Base-by-base conservation (phyloP, 2,888 invertebrate genomes). In the Melinopterus prodromus region DNA sequence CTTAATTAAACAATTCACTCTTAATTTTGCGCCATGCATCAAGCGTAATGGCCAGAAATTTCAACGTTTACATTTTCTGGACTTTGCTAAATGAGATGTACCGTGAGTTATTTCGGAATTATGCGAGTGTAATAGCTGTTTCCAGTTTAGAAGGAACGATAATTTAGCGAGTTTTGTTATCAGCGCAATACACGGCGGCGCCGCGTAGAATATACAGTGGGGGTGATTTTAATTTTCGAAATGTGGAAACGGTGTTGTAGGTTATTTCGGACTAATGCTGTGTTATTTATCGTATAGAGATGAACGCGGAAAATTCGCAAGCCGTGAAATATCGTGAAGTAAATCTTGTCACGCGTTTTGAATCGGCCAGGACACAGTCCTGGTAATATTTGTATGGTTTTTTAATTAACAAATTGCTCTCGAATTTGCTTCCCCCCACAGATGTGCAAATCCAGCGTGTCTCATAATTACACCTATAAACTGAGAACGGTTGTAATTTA, bases 1-100 rank as follows among this genome's bases (percentile, higher is more conserved):
- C 53, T 53, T 53, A 53, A 53, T 53, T 53, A 53, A 53, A 53
- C 53, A 53, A 53, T 53, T 53, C 53, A 53, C 53, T 53, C 53
- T 53, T 53, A 53, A 53, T 53, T 53, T 53, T 53, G 53, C 5
- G 53, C 53, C 53, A 53, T 53, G 53, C 53, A 53, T 53, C 53
- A 53, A 12, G 12, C 53, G 53, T 53, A 53, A 53, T 53, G 53
- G 53, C 9, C 53, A 53, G 53, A 12, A 53, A 53, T 53, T 53
- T 53, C 53, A 53, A 53, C 53, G 53, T 53, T 53, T 53, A 53
- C 53, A 53, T 53, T 53, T 53, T 53, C 53, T 53, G 53, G 53
- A 53, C 53, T 53, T 53, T 53, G 53, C 53, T 53, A 53, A 53
- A 53, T 53, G 53, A 53, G 53, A 53, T 53, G 53, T 53, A 53